Evolutionary conservation across 2,113 vertebrate genomes (phyloP).

Genomic region (Zosterops pallidus): DNA sequence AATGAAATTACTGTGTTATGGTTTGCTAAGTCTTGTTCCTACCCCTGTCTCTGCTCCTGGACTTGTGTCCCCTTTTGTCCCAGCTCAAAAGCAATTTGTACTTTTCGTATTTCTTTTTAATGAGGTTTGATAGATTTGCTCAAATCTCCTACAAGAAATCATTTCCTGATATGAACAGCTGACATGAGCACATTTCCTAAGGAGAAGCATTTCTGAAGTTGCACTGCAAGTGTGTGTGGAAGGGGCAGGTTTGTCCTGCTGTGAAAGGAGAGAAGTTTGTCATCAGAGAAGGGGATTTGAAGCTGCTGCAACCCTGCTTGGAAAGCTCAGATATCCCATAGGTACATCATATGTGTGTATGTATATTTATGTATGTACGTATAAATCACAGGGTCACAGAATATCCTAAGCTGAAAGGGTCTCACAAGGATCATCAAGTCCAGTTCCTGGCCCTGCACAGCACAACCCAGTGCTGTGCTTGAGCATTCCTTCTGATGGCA

Average conservation of each 20-base stretch:
- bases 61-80: background rate
- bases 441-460: background rate
- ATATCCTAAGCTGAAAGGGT: background rate
- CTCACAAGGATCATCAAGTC: background rate
- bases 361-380: accelerated
- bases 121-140: background rate
- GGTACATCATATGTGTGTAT: too few species aligned
- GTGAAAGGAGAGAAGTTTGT: background rate
- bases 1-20: background rate
- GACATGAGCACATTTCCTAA: background rate
- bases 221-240: background rate
- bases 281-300: background rate
- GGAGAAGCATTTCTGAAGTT: background rate
- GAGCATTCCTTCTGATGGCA: background rate
- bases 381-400: background rate
- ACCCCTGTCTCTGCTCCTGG: background rate
- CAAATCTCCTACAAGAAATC: background rate
- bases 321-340: background rate
- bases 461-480: background rate
- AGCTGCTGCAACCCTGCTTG: background rate
- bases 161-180: background rate
- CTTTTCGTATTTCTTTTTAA: background rate
- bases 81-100: background rate
- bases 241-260: background rate
- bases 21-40: background rate